These are phyloP conservation scores for Enteromius fasciolatus DNA, from an alignment of 2,797 vertebrate genomes.

Conservation along the genomic window DNA sequence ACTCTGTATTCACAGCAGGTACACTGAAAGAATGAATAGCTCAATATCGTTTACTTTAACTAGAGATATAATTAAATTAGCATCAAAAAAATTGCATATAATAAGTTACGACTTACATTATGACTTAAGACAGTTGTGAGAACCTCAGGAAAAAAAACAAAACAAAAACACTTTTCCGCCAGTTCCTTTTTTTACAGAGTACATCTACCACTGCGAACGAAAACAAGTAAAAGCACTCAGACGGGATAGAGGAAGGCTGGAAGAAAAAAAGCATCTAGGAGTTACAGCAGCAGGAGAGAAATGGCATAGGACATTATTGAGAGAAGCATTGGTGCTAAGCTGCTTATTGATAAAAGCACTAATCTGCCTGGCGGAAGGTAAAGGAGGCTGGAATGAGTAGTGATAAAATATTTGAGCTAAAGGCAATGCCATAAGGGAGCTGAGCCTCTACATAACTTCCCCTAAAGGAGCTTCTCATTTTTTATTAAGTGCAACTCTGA, in stretches of 20 bases:
- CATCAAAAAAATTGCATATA: neutral
- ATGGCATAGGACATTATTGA: slow-evolving; percentile 79
- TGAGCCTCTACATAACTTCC: slow-evolving; percentile 75
- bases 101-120: neutral
- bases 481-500: slow-evolving; percentile 63
- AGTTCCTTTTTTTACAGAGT: neutral
- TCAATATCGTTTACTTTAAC: neutral
- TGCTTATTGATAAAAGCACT: slow-evolving; percentile 87
- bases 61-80: neutral
- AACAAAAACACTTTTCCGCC: neutral
- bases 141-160: neutral
- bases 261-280: slow-evolving; percentile 58
- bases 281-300: slow-evolving; percentile 70
- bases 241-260: slow-evolving; percentile 49
- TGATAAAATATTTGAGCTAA: slow-evolving; percentile 82
- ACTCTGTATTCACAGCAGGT: neutral
- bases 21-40: neutral
- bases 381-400: slow-evolving; percentile 75
- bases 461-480: slow-evolving; percentile 75
- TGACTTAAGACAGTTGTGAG: neutral
- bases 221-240: slow-evolving; percentile 19
- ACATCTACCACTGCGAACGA: neutral
- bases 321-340: slow-evolving; percentile 82
- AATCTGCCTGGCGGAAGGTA: slow-evolving; percentile 85
- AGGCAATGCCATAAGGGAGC: slow-evolving; percentile 76